Conservation (phyloP, 2,888 invertebrate species). For the Melieria crassipennis region DNA sequence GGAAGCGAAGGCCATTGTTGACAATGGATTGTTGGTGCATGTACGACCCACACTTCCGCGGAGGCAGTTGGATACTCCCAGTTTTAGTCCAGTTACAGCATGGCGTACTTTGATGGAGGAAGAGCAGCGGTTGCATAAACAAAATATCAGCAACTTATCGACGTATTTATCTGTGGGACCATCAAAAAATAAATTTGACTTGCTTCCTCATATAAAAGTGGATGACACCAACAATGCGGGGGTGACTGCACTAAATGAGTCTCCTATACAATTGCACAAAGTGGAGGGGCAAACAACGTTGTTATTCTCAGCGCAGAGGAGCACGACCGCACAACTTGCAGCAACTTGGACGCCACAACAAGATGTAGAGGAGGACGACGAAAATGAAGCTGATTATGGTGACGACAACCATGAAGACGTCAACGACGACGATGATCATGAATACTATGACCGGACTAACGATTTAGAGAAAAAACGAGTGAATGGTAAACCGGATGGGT, state of each 20-base stretch:
- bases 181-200: too few species aligned
- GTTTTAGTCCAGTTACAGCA: conserved; percentile 85
- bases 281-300: conserved; percentile 43
- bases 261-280: too few species aligned
- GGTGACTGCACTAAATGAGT: conserved; percentile 15
- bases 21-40: conserved; percentile 76
- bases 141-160: too few species aligned
- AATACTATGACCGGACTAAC: too few species aligned
- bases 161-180: too few species aligned
- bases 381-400: too few species aligned
- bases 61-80: conserved; percentile 78
- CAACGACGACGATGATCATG: neutral
- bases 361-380: conserved; percentile 77
- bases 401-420: conserved; percentile 42
- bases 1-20: conserved; percentile 58
- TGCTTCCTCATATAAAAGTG: conserved; percentile 2
- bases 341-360: conserved; percentile 86
- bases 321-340: conserved; percentile 41
- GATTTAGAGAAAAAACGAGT: too few species aligned
- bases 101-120: conserved; percentile 74
- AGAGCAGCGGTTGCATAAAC: conserved; percentile 44
- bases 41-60: conserved; percentile 83
- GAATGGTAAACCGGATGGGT: too few species aligned
- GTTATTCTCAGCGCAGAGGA: conserved; percentile 23
- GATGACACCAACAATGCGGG: conserved; percentile 32